phyloP scores from a whole-genome alignment of 2,797 vertebrate species.

The Syngnathus rostellatus region DNA sequence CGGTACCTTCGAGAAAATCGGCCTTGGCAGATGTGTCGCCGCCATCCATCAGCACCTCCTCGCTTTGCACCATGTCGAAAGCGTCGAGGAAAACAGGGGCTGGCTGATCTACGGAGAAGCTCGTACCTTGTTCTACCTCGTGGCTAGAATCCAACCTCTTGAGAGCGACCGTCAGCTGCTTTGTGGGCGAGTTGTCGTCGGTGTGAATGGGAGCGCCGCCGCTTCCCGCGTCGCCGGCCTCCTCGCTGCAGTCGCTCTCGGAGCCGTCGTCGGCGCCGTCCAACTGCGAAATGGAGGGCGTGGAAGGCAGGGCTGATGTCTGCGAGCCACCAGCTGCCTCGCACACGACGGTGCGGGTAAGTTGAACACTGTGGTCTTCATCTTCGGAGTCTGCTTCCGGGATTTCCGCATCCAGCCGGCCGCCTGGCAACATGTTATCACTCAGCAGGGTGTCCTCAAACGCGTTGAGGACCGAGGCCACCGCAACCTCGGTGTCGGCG shows the following conservation, averaged over 20 bases:
- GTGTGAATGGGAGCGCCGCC: conserved; percentile 11
- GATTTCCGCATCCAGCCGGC: conserved; percentile 33
- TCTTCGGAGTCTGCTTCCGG: conserved; percentile 49
- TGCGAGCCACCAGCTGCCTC: conserved; percentile 51
- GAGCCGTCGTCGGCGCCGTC: conserved; percentile 83
- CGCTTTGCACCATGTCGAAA: conserved; percentile 34
- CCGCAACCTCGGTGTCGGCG: conserved; percentile 69
- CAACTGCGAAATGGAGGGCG: conserved; percentile 75
- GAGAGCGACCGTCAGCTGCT: conserved; percentile 41
- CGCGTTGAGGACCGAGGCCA: conserved; percentile 74
- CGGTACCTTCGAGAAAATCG: conserved; percentile 49
- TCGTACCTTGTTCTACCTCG: conserved; percentile 15
- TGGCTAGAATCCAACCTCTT: conserved; percentile 47
- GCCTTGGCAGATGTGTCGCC: conserved; percentile 30
- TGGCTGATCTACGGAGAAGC: conserved; percentile 10
- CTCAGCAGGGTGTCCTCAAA: conserved; percentile 78
- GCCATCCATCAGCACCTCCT: conserved; percentile 36
- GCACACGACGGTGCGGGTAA: conserved; percentile 73
- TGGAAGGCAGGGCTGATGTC: conserved; percentile 30
- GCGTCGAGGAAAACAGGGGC: conserved; percentile 26
- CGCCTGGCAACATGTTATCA: conserved; percentile 61
- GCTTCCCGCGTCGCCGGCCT: conserved; percentile 26
- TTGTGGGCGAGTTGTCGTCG: conserved; percentile 37
- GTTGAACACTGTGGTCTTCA: conserved; percentile 70
- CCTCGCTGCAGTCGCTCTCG: conserved; percentile 72